Conservation (phyloP, 2,797 vertebrate genomes). For the Lerista edwardsae region DNA sequence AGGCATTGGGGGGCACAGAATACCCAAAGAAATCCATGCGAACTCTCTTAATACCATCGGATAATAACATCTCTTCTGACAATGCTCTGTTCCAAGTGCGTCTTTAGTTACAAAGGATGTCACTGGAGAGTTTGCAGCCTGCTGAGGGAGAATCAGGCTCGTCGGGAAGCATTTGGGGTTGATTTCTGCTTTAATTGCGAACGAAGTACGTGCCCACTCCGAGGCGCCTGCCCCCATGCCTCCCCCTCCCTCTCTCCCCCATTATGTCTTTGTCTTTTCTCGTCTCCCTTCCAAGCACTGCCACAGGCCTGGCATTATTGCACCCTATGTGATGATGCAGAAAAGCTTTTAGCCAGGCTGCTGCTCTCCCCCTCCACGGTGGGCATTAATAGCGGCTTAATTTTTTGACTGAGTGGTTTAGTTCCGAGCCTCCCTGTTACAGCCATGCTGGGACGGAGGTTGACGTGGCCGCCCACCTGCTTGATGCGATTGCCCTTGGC, state of each 20-base stretch:
- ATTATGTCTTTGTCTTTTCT: background rate
- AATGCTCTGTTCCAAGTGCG: background rate
- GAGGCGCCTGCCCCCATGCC: background rate
- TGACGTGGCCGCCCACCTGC: background rate
- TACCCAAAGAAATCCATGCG: background rate
- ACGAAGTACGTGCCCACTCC: background rate
- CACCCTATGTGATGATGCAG: background rate
- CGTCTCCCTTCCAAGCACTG: no score
- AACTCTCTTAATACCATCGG: background rate
- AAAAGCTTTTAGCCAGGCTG: constrained; percentile 13
- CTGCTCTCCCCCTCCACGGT: background rate
- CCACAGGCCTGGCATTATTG: background rate
- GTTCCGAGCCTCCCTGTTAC: background rate
- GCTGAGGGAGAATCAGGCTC: background rate
- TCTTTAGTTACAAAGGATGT: background rate
- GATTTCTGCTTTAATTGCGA: background rate
- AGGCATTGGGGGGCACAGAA: background rate
- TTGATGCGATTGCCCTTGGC: background rate
- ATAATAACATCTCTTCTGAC: background rate
- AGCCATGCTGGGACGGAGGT: background rate
- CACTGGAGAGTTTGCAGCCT: background rate
- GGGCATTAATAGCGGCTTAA: constrained; percentile 2
- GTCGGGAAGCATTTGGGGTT: background rate
- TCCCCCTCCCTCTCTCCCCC: background rate
- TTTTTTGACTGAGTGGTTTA: constrained; percentile 17